These are phyloP conservation scores for Cordilura impudica DNA, from an alignment of 2,888 invertebrate species.

Conservation along the genomic window DNA sequence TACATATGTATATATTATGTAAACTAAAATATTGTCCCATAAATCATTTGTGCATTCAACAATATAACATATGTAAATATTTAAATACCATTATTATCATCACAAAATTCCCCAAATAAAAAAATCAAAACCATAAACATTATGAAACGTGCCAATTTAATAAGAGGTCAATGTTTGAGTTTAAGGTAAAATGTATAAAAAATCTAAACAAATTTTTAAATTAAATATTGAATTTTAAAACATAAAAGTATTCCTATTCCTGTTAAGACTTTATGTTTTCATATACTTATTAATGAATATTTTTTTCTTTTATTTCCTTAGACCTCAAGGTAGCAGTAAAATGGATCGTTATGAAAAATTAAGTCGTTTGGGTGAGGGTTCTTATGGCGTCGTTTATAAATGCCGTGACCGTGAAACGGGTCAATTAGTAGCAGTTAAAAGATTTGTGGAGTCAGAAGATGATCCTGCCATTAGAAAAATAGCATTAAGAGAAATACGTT, in stretches of 20 bases:
- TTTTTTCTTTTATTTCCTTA: slow-evolving; percentile 75
- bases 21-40: slow-evolving; percentile 1
- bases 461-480: slow-evolving; percentile 98
- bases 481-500: slow-evolving; percentile 94
- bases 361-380: slow-evolving; percentile 93
- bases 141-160: slow-evolving; percentile 71
- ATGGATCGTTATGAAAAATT: slow-evolving; percentile 98
- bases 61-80: slow-evolving; percentile 39
- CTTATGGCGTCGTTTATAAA: slow-evolving; percentile 89
- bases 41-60: slow-evolving; percentile 5
- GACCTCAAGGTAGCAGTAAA: slow-evolving; percentile 90
- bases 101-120: neutral
- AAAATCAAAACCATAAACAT: neutral
- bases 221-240: neutral
- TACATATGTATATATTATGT: neutral
- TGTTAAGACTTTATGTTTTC: neutral
- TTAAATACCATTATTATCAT: slow-evolving; percentile 5
- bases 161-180: slow-evolving; percentile 75
- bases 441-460: slow-evolving; percentile 97
- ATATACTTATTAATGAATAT: neutral
- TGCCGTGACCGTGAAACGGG: slow-evolving; percentile 97
- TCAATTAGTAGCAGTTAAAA: slow-evolving; percentile 96
- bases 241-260: neutral
- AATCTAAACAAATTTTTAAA: neutral
- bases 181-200: slow-evolving; percentile 69